Evolutionary conservation across 2,797 vertebrate species (phyloP).

Genomic region (Coranthus polyacanthus): DNA sequence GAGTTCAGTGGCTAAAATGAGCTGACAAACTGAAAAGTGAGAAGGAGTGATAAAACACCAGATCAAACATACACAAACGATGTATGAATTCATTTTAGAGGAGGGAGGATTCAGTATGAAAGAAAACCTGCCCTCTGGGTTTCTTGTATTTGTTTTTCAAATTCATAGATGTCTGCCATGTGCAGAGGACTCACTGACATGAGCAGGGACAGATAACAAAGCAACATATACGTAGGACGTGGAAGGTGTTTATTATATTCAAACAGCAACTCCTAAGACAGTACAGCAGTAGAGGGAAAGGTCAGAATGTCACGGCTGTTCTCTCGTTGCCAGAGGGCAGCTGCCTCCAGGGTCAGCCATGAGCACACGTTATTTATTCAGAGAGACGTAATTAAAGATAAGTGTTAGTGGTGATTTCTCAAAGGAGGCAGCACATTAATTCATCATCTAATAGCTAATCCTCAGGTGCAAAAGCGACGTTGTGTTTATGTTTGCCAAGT

Average conservation of each 20-base stretch:
- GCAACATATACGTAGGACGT: no score
- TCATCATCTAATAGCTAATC: slow-evolving; percentile 74
- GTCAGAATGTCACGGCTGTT: slow-evolving; percentile 53
- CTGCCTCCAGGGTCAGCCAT: slow-evolving; percentile 50
- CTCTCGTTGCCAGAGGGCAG: slow-evolving; percentile 22
- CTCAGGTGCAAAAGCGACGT: slow-evolving; percentile 59
- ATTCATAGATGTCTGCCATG: no score
- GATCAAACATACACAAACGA: slow-evolving; percentile 45
- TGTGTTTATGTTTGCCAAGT: slow-evolving; percentile 40
- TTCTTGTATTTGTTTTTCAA: slow-evolving; percentile 38
- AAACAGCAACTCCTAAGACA: slow-evolving; percentile 39
- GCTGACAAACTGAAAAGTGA: no score
- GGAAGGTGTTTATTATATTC: slow-evolving; percentile 20
- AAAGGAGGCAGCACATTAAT: slow-evolving; percentile 72
- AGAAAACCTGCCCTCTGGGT: slow-evolving; percentile 14
- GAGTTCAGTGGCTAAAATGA: slow-evolving; percentile 25
- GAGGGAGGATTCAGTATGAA: slow-evolving; percentile 28
- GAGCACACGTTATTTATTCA: slow-evolving; percentile 71
- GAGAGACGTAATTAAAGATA: slow-evolving; percentile 75
- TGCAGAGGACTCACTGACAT: slow-evolving; percentile 3
- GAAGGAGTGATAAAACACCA: background rate
- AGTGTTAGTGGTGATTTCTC: slow-evolving; percentile 71
- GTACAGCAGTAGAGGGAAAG: slow-evolving; percentile 48
- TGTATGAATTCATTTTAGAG: slow-evolving; percentile 14
- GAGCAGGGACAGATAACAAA: slow-evolving; percentile 37